Evolutionary conservation across 2,888 invertebrate species (phyloP), one percentile per base, ranked within the genome.

Genomic region (Polylopha cassiicola): DNA sequence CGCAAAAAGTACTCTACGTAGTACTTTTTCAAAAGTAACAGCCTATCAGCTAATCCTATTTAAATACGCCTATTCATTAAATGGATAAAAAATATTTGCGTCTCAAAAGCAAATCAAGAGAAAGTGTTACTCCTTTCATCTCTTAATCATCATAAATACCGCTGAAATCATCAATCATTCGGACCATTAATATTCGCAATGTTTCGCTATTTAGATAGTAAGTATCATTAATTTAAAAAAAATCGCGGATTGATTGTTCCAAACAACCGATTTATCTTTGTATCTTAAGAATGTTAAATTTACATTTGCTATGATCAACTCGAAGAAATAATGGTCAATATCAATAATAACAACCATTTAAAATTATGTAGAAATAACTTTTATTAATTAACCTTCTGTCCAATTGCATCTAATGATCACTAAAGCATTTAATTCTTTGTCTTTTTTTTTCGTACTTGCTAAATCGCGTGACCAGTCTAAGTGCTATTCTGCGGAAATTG

Each of bases 111-210:
- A 36, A 30, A n/a, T 26, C 8, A 3, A 22, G 46, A 42, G 48
- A 48, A 48, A 46, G 48, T 37, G 32, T 37, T 43, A 13, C 20
- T 18, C 48, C 46, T 48, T 44, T 48, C 44, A 44, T 33, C 29
- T 17, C 30, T 6, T 9, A 13, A 18, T 24, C 38, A 39, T 31
- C 30, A 43, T 22, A 39, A 43, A 29, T 24, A 30, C 34, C 26
- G 22, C 42, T 31, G 16, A 33, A 36, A 28, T 27, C 22, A 30
- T 43, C 42, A 33, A 49, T 49, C 44, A 44, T 37, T 39, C 46
- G 44, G 21, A 30, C 29, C 33, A n/a, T 30, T 41, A 44, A 46
- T 44, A 42, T 39, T 39, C 34, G 32, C 38, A 31, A 43, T 30
- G 42, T 42, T 45, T 24, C 34, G 34, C 39, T 34, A 20, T 37